These are phyloP conservation scores for Trichogramma pretiosum DNA, from an alignment of 1,140 invertebrate genomes.

Conservation along the genomic window DNA sequence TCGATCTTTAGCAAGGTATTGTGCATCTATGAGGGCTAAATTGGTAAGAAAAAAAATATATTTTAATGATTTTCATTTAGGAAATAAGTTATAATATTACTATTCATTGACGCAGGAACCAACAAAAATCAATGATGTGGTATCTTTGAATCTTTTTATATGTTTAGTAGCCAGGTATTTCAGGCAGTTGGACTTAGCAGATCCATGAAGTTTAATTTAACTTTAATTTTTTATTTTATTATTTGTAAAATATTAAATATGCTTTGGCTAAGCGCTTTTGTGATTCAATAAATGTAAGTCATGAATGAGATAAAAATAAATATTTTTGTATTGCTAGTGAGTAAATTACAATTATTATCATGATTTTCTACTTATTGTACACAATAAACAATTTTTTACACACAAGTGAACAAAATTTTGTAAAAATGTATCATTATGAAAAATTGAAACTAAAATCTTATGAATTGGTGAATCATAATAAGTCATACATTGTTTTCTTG, in stretches of 20 bases:
- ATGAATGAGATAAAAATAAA: slow-evolving; percentile 15
- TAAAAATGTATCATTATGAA: not conserved
- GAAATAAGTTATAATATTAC: slow-evolving; percentile 7
- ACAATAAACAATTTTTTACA: slow-evolving; percentile 22
- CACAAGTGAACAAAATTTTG: slow-evolving; percentile 8
- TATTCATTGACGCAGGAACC: slow-evolving; percentile 37
- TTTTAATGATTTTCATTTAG: slow-evolving; percentile 4
- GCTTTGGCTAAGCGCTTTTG: too few relatives aligned
- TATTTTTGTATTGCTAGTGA: slow-evolving; percentile 21
- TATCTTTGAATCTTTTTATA: slow-evolving; percentile 52
- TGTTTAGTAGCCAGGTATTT: slow-evolving; percentile 55
- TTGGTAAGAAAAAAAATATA: slow-evolving; percentile 35
- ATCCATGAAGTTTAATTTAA: slow-evolving; percentile 28
- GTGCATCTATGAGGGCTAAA: slow-evolving; percentile 45
- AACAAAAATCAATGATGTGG: slow-evolving; percentile 36
- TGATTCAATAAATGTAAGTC: too few relatives aligned
- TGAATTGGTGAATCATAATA: slow-evolving; percentile 12
- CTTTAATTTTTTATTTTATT: slow-evolving; percentile 14
- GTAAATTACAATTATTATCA: slow-evolving; percentile 19
- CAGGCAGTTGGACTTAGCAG: slow-evolving; percentile 52
- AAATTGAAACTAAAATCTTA: not conserved
- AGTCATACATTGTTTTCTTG: slow-evolving; percentile 35
- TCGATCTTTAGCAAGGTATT: slow-evolving; percentile 46
- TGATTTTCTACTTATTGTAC: slow-evolving; percentile 8
- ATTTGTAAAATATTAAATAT: too few relatives aligned